Percentiles rank a stretch among this genome's conserved stretches.
phyloP scores from a whole-genome alignment of 1,140 invertebrate species.

The Araneus ventricosus region DNA sequence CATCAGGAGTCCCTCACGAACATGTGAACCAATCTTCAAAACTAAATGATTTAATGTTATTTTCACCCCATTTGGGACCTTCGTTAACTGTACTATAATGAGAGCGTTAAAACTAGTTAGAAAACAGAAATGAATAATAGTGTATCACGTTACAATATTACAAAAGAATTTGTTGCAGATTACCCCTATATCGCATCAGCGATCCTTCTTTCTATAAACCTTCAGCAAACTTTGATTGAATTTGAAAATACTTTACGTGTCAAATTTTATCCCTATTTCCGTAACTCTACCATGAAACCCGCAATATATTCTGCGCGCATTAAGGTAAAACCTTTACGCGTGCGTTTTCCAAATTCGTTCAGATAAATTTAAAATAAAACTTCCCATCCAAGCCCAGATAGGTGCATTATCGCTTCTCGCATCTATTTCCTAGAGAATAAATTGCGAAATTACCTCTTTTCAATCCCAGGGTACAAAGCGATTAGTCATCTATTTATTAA shows the following conservation, averaged over 20 bases:
- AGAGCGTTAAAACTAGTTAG: too few relatives aligned
- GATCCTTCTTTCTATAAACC: background rate
- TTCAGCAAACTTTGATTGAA: background rate
- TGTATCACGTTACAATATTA: too few relatives aligned
- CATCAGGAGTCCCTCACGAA: too few relatives aligned
- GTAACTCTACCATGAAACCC: background rate
- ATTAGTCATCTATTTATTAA: conserved; percentile 59
- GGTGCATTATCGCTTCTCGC: background rate
- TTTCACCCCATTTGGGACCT: too few relatives aligned
- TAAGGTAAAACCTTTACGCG: background rate
- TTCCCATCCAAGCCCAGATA: background rate
- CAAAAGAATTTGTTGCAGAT: background rate
- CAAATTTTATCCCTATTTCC: background rate
- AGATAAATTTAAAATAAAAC: background rate
- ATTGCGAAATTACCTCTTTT: conserved; percentile 3
- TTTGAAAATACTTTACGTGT: background rate
- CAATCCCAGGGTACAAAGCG: conserved; percentile 10
- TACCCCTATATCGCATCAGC: too few relatives aligned
- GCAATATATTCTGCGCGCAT: background rate
- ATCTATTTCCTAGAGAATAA: conserved; percentile 7
- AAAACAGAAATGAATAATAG: too few relatives aligned
- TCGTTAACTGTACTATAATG: too few relatives aligned
- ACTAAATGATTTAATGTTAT: too few relatives aligned
- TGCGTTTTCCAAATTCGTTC: background rate
- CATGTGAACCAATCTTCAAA: too few relatives aligned